These are phyloP conservation scores for Rattus rattus DNA, from an alignment of 2,113 vertebrate species.

Conservation along the genomic window DNA sequence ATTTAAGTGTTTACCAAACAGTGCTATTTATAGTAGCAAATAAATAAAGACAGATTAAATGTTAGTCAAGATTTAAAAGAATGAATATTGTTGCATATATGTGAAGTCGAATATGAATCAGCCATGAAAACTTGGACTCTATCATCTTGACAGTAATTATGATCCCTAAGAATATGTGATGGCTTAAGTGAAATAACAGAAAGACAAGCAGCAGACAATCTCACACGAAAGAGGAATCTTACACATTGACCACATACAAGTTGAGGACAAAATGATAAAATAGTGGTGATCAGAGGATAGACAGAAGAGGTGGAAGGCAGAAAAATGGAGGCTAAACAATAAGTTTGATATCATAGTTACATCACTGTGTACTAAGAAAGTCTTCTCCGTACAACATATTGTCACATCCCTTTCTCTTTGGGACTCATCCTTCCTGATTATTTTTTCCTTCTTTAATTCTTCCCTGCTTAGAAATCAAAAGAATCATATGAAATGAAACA, in stretches of 20 bases:
- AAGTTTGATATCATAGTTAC: neutral
- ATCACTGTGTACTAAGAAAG: neutral
- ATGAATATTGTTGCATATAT: neutral
- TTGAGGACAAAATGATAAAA: neutral
- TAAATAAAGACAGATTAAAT: neutral
- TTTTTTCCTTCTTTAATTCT: conserved; percentile 13
- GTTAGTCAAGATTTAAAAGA: neutral
- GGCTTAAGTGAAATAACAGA: neutral
- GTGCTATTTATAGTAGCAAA: neutral
- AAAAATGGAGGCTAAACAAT: neutral
- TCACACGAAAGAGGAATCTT: neutral
- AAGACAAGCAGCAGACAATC: neutral
- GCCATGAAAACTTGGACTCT: neutral
- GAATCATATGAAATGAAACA: neutral
- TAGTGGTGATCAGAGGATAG: neutral
- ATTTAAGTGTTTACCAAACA: neutral
- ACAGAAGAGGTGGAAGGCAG: neutral
- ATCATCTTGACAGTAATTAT: neutral
- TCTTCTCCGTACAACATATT: fast-evolving
- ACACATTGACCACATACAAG: neutral
- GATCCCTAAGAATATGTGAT: neutral
- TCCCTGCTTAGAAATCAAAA: neutral
- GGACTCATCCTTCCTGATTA: neutral
- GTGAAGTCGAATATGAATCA: neutral
- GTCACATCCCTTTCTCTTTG: neutral